Evolutionary conservation across 2,888 invertebrate genomes (phyloP), one percentile per base, ranked within the genome.

Genomic region (Drosophila longiperda): DNA sequence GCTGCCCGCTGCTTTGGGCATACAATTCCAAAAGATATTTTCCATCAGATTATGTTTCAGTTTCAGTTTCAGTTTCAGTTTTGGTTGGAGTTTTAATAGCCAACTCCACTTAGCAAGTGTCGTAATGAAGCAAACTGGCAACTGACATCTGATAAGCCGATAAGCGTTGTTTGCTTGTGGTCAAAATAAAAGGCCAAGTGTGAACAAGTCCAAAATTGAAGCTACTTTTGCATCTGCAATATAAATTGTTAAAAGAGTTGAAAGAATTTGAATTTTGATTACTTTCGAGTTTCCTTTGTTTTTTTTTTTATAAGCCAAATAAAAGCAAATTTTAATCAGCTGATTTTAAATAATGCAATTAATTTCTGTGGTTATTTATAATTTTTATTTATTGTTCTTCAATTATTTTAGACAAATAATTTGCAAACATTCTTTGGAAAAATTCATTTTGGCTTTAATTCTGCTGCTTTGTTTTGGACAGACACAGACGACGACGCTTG

Each of bases 61-160:
- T 67, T 73, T 73, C 64, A 36, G 63, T 52, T 57, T 9, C 20
- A 15, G 42, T 32, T 57, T 9, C 2, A 11, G 26, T 15, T 57
- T n/a, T 2, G 26, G 12, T 11, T 54, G 70, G 4, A n/a, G n/a
- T n/a, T 66, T 76, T 50, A 73, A 76, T 76, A 33, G 65, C 53
- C 66, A 50, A 34, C 26, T 15, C 23, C 23, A 58, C 40, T 48
- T 32, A 15, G 48, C 38, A 45, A 60, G 36, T 57, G 57, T 69
- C 72, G 73, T 73, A 75, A 83, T 73, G 80, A 72, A 60, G 52
- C 66, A 78, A 62, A 82, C 29, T 29, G 83, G 78, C 86, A 78
- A 75, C 63, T 36, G 65, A 68, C 72, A 82, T 82, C 68, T 71
- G 64, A 76, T 78, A 73, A 76, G 74, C 58, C 66, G 78, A 78